Conservation (phyloP, 2,797 vertebrate species). For the Hafferia zeledoni region DNA sequence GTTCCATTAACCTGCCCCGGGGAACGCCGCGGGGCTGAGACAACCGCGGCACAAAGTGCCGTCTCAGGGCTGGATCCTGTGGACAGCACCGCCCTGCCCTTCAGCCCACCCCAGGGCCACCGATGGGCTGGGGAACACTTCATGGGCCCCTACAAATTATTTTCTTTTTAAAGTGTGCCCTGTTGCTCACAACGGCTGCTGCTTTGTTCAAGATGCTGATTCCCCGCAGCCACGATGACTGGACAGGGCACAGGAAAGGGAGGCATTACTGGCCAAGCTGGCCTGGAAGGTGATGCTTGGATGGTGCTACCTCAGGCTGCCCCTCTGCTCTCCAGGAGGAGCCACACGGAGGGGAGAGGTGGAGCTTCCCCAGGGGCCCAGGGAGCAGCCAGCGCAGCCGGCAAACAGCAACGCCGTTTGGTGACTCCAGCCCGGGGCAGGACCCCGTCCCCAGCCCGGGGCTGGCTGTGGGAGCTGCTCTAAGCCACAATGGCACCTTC, state of each 20-base stretch:
- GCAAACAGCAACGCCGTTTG: not conserved
- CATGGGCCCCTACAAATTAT: not conserved
- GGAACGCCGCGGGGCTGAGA: constrained; percentile 20
- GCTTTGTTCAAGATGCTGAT: not conserved
- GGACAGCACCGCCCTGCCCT: not conserved
- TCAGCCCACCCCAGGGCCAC: not conserved
- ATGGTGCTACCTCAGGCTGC: not conserved
- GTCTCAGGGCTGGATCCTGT: not conserved
- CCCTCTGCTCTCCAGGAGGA: not conserved
- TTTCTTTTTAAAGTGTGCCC: not conserved
- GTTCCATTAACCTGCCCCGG: not conserved
- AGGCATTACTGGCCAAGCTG: not conserved
- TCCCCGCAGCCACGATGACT: not conserved
- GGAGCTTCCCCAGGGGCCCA: not conserved
- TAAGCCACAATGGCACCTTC: not conserved
- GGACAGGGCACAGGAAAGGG: not conserved
- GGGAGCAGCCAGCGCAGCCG: not conserved
- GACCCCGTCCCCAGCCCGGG: not conserved
- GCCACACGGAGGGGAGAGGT: not conserved
- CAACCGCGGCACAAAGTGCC: not conserved
- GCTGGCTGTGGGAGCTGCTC: not conserved
- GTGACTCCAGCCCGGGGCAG: not conserved
- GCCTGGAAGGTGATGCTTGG: not conserved
- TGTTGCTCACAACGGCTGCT: not conserved
- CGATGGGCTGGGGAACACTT: not conserved